Conservation (phyloP, 2,888 invertebrate genomes). For the Xanthorhoe designata region DNA sequence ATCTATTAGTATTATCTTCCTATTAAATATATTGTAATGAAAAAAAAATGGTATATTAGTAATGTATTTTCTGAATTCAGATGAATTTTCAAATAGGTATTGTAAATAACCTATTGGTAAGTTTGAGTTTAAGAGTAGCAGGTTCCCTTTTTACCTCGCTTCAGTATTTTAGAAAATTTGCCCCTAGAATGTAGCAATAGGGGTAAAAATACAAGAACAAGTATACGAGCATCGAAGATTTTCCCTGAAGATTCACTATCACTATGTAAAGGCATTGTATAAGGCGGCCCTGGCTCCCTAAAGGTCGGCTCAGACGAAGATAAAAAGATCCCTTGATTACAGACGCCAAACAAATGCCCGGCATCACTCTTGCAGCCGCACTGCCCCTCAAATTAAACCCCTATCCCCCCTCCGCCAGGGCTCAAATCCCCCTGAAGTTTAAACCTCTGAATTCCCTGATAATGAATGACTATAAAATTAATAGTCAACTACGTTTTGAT, state of each 20-base stretch:
- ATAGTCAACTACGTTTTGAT: constrained; percentile 37
- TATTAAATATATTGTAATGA: too few relatives aligned
- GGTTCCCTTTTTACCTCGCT: too few relatives aligned
- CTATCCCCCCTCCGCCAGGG: constrained; percentile 17
- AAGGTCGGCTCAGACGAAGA: constrained; percentile 40
- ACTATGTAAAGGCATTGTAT: not conserved
- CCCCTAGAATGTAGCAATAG: not conserved
- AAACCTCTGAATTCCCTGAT: constrained; percentile 21
- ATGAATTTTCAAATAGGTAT: too few relatives aligned
- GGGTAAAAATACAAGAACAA: not conserved
- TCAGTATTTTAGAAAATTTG: too few relatives aligned
- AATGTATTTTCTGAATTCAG: too few relatives aligned
- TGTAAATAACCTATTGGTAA: too few relatives aligned
- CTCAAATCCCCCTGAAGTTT: constrained; percentile 9
- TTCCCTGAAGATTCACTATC: too few relatives aligned
- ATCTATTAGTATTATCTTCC: too few relatives aligned
- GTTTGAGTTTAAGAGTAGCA: too few relatives aligned
- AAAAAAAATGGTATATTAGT: too few relatives aligned
- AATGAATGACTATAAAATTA: constrained; percentile 33
- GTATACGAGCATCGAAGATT: not conserved
- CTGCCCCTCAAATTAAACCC: constrained; percentile 50
- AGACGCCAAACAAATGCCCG: constrained; percentile 62
- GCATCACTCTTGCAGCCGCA: constrained; percentile 57
- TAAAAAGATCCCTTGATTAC: constrained; percentile 63
- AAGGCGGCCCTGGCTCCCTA: not conserved